Conservation (phyloP, 2,797 vertebrate species). For the Pantherophis alleghaniensis region DNA sequence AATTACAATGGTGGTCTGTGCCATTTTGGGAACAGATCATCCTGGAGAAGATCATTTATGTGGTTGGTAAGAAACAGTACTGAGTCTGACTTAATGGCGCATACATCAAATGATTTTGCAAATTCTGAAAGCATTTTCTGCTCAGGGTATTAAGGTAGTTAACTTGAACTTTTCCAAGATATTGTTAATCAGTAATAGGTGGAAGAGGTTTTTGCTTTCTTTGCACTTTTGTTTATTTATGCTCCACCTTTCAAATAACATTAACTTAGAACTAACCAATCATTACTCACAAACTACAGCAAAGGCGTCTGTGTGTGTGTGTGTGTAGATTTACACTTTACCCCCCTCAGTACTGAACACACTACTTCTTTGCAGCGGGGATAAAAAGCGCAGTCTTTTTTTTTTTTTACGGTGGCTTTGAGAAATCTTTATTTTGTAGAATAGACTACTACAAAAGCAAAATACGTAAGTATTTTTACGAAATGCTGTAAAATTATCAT, state of each 20-base stretch:
- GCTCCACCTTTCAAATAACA: not conserved
- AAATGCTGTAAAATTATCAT: too few relatives aligned
- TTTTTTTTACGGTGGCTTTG: too few relatives aligned
- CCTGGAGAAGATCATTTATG: not conserved
- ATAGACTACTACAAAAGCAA: too few relatives aligned
- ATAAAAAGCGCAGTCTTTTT: not conserved
- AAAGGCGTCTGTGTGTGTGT: not conserved
- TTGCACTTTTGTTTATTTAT: not conserved
- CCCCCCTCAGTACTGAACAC: not conserved
- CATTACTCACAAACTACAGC: not conserved
- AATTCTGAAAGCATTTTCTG: not conserved
- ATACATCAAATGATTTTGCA: not conserved
- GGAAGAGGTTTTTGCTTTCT: not conserved
- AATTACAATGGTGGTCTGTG: not conserved
- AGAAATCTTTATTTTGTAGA: too few relatives aligned
- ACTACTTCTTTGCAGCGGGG: not conserved
- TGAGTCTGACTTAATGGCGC: not conserved
- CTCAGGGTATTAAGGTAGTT: not conserved
- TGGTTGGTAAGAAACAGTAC: not conserved
- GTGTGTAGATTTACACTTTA: not conserved
- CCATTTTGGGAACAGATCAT: not conserved
- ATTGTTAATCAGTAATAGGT: not conserved
- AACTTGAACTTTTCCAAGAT: not conserved
- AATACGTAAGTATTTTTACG: too few relatives aligned
- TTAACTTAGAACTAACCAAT: not conserved